phyloP scores from a whole-genome alignment of 2,113 vertebrate genomes.

The Passerina amoena region DNA sequence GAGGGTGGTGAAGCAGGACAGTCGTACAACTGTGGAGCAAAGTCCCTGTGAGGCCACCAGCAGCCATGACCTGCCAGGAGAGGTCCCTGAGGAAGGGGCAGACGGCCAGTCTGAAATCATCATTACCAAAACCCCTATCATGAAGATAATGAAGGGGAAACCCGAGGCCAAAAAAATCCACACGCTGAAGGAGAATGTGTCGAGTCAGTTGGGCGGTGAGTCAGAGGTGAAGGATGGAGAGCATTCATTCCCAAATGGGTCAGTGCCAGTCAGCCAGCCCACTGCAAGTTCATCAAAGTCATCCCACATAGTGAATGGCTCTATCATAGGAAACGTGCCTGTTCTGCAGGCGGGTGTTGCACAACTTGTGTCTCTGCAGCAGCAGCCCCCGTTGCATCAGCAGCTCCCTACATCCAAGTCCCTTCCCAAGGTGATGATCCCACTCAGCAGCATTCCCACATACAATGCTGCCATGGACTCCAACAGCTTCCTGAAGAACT shows the following conservation, averaged over 20 bases:
- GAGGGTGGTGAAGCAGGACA: slow-evolving; percentile 84
- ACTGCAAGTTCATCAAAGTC: slow-evolving; percentile 68
- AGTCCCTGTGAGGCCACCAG: slow-evolving; percentile 60
- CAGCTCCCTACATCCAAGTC: slow-evolving; percentile 84
- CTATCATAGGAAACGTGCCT: slow-evolving; percentile 86
- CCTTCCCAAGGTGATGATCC: slow-evolving; percentile 98
- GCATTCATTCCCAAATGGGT: slow-evolving; percentile 80
- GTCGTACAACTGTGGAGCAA: slow-evolving; percentile 84
- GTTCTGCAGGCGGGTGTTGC: slow-evolving; percentile 89
- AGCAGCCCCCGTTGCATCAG: slow-evolving; percentile 78
- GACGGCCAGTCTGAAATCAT: slow-evolving; percentile 84
- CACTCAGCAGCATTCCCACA: slow-evolving; percentile 94
- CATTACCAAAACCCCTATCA: slow-evolving; percentile 96
- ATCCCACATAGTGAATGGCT: slow-evolving; percentile 82
- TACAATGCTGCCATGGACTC: slow-evolving; percentile 97
- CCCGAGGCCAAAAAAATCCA: slow-evolving; percentile 92
- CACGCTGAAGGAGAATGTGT: slow-evolving; percentile 75
- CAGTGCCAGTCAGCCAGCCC: slow-evolving; percentile 72
- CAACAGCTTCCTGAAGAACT: slow-evolving; percentile 94
- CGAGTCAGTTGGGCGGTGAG: slow-evolving; percentile 63
- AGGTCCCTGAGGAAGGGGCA: slow-evolving; percentile 62
- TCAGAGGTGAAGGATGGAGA: slow-evolving; percentile 74
- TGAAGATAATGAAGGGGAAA: slow-evolving; percentile 96
- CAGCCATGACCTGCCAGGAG: slow-evolving; percentile 29
- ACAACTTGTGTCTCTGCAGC: slow-evolving; percentile 89